Evolutionary conservation across 2,113 vertebrate genomes (phyloP).

Genomic region (Eublepharis macularius): DNA sequence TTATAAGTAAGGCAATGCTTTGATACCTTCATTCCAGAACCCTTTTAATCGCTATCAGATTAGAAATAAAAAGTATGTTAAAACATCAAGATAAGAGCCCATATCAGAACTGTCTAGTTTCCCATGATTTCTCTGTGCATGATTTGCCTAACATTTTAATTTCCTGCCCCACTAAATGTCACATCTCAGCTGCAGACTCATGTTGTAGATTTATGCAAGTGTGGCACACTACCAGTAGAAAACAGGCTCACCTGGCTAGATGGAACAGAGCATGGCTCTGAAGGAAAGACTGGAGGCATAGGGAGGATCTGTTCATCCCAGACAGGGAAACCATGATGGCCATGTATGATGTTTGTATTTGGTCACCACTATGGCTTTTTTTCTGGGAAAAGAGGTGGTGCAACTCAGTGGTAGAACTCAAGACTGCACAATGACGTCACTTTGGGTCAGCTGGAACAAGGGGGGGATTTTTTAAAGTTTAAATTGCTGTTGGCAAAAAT

Average conservation of each 20-base stretch:
- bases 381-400: too few species aligned
- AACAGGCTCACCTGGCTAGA: not conserved
- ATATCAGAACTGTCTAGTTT: not conserved
- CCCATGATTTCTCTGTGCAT: not conserved
- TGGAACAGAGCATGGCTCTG: not conserved
- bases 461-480: too few species aligned
- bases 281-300: not conserved
- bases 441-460: too few species aligned
- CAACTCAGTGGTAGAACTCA: too few species aligned
- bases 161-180: not conserved
- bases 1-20: not conserved
- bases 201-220: not conserved
- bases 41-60: not conserved
- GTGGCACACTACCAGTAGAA: not conserved
- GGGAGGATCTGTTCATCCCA: not conserved
- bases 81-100: not conserved
- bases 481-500: too few species aligned
- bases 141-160: too few species aligned
- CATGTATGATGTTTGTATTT: not conserved
- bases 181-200: not conserved
- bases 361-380: too few species aligned
- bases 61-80: not conserved
- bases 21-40: not conserved
- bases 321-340: not conserved
- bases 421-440: too few species aligned